phyloP scores from a whole-genome alignment of 2,888 invertebrate species.

The Sceliomorpha sp. region DNA sequence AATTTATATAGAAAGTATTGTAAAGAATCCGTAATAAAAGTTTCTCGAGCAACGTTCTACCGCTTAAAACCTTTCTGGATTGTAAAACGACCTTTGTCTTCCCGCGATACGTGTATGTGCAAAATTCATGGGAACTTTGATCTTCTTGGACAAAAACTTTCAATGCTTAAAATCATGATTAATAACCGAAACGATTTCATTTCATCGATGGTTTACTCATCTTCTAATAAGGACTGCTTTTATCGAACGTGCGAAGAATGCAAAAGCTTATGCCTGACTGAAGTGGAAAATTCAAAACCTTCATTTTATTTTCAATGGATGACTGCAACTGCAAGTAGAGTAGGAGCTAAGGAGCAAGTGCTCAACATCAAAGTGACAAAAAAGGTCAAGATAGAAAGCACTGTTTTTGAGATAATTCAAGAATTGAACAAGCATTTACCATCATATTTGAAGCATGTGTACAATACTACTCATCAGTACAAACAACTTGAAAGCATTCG shows the following conservation, averaged over 20 bases:
- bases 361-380: constrained; percentile 14
- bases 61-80: constrained; percentile 41
- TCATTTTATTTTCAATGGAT: constrained; percentile 24
- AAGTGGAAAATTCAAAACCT: constrained; percentile 1
- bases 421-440: constrained; percentile 9
- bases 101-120: constrained; percentile 36
- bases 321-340: constrained; percentile 7
- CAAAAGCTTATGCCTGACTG: constrained; percentile 1
- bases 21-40: constrained; percentile 22
- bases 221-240: constrained; percentile 13
- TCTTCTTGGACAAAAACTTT: constrained; percentile 19
- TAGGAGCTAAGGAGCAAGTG: constrained; percentile 8
- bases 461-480: constrained; percentile 4
- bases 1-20: constrained; percentile 39
- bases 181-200: constrained; percentile 9
- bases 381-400: constrained; percentile 12
- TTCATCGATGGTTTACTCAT: constrained; percentile 18
- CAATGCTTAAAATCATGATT: constrained; percentile 17
- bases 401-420: constrained; percentile 1
- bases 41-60: constrained; percentile 37
- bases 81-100: constrained; percentile 18
- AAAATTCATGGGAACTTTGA: constrained; percentile 38
- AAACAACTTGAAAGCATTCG: neutral
- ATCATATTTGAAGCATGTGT: constrained; percentile 9
- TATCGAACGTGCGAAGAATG: constrained; percentile 13